These are phyloP conservation scores for Oriolus oriolus DNA, from an alignment of 2,113 vertebrate genomes.

Conservation along the genomic window DNA sequence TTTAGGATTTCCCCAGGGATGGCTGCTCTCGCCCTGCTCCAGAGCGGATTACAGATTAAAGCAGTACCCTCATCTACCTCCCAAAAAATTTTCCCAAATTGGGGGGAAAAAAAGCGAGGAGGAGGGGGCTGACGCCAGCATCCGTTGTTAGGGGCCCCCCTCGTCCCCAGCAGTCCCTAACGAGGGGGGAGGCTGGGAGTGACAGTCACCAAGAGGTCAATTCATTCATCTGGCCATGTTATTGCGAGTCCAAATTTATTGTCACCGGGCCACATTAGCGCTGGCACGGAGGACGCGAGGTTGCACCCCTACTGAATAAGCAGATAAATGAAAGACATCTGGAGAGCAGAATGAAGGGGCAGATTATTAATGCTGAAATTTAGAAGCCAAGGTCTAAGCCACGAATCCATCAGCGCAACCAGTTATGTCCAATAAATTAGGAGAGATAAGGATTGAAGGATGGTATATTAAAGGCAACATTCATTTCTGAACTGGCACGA, in stretches of 20 bases:
- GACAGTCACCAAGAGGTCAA: constrained; percentile 62
- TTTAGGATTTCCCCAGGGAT: background rate
- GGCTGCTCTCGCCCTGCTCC: background rate
- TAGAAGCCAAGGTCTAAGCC: constrained; percentile 82
- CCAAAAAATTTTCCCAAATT: background rate
- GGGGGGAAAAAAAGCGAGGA: background rate
- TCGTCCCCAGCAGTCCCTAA: background rate
- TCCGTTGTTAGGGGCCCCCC: background rate
- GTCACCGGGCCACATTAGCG: constrained; percentile 59
- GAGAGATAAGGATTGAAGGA: constrained; percentile 81
- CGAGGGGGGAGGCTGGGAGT: constrained; percentile 23
- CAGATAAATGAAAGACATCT: constrained; percentile 75
- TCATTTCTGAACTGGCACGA: constrained; percentile 50
- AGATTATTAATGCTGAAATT: constrained; percentile 82
- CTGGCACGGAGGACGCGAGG: constrained; percentile 62
- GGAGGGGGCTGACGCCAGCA: background rate
- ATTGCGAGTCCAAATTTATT: constrained; percentile 70
- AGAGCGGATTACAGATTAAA: background rate
- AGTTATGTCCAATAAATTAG: constrained; percentile 79
- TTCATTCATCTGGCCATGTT: constrained; percentile 67
- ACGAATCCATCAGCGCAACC: constrained; percentile 75
- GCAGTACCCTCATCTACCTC: background rate
- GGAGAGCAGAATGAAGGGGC: constrained; percentile 64
- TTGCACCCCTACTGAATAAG: constrained; percentile 61
- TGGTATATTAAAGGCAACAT: constrained; percentile 74